A percentile compares a stretch with the other conserved stretches of the same genome.
phyloP scores from a whole-genome alignment of 2,113 vertebrate genomes.

The Trinectes maculatus region DNA sequence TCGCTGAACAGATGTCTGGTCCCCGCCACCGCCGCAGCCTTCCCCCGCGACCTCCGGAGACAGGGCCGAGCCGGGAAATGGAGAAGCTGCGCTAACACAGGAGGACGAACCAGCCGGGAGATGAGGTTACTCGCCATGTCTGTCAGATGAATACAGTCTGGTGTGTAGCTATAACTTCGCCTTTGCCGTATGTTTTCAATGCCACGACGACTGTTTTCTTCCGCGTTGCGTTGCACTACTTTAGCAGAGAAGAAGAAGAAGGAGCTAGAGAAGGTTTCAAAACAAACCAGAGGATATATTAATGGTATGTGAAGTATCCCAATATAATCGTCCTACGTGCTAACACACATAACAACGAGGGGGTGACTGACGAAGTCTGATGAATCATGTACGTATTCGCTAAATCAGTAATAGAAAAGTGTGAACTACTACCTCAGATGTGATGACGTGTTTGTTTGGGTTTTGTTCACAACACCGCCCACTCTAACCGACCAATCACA shows the following conservation, averaged over 20 bases:
- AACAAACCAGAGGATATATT: background rate
- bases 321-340: background rate
- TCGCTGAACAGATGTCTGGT: conserved; percentile 52
- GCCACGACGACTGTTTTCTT: background rate
- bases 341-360: background rate
- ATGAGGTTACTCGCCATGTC: conserved; percentile 66
- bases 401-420: too few species aligned
- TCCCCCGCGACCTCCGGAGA: conserved; percentile 23
- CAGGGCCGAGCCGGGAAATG: conserved; percentile 25
- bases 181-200: too few species aligned
- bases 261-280: background rate
- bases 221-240: background rate
- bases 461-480: too few species aligned
- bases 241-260: background rate
- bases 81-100: conserved; percentile 13
- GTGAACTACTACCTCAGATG: too few species aligned
- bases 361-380: too few species aligned
- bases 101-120: conserved; percentile 45
- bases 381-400: background rate
- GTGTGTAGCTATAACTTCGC: too few species aligned
- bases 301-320: background rate
- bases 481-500: conserved; percentile 31
- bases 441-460: too few species aligned
- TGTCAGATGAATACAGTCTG: too few species aligned
- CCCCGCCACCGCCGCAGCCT: background rate